Evolutionary conservation across 1,140 invertebrate genomes (phyloP), one percentile per base, ranked within the genome.

Genomic region (Scaptodrosophila lebanonensis): DNA sequence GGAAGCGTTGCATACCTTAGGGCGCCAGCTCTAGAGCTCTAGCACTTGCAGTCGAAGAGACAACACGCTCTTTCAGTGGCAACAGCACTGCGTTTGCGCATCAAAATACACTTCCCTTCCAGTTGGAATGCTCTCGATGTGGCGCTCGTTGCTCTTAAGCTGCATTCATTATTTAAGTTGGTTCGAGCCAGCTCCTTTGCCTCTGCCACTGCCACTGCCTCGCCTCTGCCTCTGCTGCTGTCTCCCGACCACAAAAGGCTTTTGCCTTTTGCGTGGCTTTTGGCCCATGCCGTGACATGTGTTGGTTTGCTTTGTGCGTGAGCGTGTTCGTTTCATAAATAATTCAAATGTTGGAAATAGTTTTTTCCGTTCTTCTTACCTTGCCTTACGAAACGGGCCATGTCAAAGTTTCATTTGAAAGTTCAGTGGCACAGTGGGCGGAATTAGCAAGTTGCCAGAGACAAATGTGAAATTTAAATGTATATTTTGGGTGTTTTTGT

Each of bases 271-370:
- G 27, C 50, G 36, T 43, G 59, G 7, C 30, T 29, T 56, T 65
- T 38, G 25, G 36, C 43, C 48, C 9, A 11, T 32, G 32, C 20
- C 16, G 7, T 32, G 36, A 16, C 36, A 35, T 57, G 44, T 33
- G 36, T 11, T 49, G 22, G 22, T 8, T 27, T 27, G n/a, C 33
- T n/a, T 49, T 29, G 35, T n/a, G n/a, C n/a, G n/a, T n/a, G n/a
- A n/a, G n/a, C 27, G 13, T 13, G 27, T 12, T 17, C 11, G 15
- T 53, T 53, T 62, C 56, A 70, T 76, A 62, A 66, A 76, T 76
- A 54, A 75, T 71, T 39, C 39, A 76, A 51, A 51, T 44, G 13
- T 30, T 53, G 29, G 29, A 61, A 54, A 51, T 51, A 51, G 42
- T 49, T 40, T 54, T 22, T 54, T 40, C 12, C 22, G 22, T 25